Evolutionary conservation across 1,140 invertebrate genomes (phyloP).

Genomic region (Drosophila nannoptera): DNA sequence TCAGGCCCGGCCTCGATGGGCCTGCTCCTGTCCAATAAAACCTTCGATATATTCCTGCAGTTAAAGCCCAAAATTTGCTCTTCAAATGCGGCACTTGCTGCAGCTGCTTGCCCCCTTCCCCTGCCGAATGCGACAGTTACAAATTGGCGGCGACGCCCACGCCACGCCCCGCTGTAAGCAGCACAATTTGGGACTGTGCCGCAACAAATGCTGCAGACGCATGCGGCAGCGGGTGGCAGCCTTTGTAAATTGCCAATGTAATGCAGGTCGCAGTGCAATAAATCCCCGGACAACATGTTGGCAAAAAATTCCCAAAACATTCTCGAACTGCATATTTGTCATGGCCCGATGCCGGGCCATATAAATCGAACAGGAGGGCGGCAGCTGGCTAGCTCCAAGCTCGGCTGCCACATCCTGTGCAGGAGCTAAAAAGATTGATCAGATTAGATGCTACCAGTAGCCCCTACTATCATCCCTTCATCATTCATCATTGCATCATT

Average conservation of each 20-base stretch:
- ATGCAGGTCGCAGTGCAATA: slow-evolving; percentile 40
- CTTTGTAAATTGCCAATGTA: slow-evolving; percentile 43
- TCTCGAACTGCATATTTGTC: slow-evolving; percentile 61
- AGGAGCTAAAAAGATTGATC: too few relatives aligned
- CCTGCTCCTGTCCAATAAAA: slow-evolving; percentile 5
- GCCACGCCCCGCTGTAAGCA: slow-evolving; percentile 9
- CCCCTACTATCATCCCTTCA: too few relatives aligned
- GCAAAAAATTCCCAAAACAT: slow-evolving; percentile 60
- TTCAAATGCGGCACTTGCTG: not conserved
- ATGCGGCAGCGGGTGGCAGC: slow-evolving; percentile 9
- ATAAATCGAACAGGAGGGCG: too few relatives aligned
- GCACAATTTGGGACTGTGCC: slow-evolving; percentile 1
- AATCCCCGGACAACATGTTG: slow-evolving; percentile 38
- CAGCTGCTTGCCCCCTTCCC: too few relatives aligned
- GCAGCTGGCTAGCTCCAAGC: too few relatives aligned
- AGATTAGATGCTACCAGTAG: too few relatives aligned
- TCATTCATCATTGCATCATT: too few relatives aligned
- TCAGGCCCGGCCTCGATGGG: not conserved
- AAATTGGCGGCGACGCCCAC: slow-evolving; percentile 18
- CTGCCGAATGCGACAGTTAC: slow-evolving; percentile 11
- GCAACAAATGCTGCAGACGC: slow-evolving; percentile 35
- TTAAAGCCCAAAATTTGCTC: not conserved
- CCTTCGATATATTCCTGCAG: not conserved
- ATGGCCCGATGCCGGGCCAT: slow-evolving; percentile 8
- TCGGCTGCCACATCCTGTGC: too few relatives aligned